These are phyloP conservation scores for Archaeoteleia sp. DNA, from an alignment of 2,888 invertebrate species.

Conservation along the genomic window DNA sequence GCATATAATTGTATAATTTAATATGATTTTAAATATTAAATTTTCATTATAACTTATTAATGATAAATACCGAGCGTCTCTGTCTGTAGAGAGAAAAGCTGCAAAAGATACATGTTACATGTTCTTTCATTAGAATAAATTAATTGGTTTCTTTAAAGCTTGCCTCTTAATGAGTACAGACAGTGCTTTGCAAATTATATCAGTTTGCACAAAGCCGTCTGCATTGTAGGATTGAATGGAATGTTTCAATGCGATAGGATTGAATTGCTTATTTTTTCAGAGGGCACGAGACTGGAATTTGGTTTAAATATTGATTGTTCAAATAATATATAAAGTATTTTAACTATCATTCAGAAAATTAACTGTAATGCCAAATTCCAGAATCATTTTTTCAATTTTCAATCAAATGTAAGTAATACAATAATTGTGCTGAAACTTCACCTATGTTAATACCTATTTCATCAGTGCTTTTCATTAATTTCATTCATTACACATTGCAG, in stretches of 20 bases:
- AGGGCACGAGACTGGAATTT: constrained; percentile 74
- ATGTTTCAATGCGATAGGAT: constrained; percentile 62
- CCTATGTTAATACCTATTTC: not conserved
- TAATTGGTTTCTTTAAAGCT: too few relatives aligned
- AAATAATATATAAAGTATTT: too few relatives aligned
- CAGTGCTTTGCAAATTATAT: constrained; percentile 68
- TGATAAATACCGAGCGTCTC: too few relatives aligned
- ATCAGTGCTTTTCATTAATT: not conserved
- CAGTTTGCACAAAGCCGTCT: constrained; percentile 70
- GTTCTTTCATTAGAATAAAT: too few relatives aligned
- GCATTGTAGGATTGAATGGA: constrained; percentile 69
- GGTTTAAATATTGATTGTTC: constrained; percentile 49
- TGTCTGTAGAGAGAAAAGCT: too few relatives aligned
- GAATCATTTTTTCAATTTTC: constrained; percentile 41
- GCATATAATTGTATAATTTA: constrained; percentile 54
- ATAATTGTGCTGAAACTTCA: too few relatives aligned
- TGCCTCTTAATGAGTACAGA: constrained; percentile 66
- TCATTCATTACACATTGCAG: too few relatives aligned
- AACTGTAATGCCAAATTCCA: constrained; percentile 44
- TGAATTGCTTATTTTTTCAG: constrained; percentile 74
- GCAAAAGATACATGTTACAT: too few relatives aligned
- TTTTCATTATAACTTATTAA: constrained; percentile 47
- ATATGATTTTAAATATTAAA: constrained; percentile 29
- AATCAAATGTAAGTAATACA: constrained; percentile 43
- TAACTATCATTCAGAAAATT: constrained; percentile 1